phyloP scores from a whole-genome alignment of 2,113 vertebrate species.

The Tyrannus savana region DNA sequence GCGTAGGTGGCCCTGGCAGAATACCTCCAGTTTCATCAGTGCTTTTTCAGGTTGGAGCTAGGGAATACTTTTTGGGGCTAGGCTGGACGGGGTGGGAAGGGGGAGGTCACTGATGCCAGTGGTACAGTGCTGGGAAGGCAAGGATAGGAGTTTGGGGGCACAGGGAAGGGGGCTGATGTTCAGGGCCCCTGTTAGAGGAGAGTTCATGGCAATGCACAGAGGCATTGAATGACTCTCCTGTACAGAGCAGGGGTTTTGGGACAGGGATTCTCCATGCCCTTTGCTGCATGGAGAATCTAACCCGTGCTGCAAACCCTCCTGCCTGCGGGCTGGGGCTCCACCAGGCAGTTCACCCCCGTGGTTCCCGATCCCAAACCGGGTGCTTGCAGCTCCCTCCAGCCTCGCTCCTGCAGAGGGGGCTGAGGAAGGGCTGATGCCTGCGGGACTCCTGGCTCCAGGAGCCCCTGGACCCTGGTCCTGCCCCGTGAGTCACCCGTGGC shows the following conservation, averaged over 20 bases:
- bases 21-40: not conserved
- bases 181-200: not conserved
- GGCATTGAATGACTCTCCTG: not conserved
- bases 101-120: not conserved
- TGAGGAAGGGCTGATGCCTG: not conserved
- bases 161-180: not conserved
- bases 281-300: not conserved
- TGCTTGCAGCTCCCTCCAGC: not conserved
- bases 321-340: not conserved
- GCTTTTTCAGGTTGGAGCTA: not conserved
- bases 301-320: not conserved
- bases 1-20: not conserved
- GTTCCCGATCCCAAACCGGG: not conserved
- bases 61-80: not conserved
- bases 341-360: fast-evolving
- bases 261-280: not conserved
- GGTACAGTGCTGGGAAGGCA: not conserved
- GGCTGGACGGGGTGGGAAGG: not conserved
- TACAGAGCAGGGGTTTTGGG: fast-evolving
- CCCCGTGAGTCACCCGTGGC: not conserved
- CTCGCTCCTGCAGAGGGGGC: not conserved
- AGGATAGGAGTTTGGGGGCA: not conserved
- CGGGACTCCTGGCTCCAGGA: not conserved
- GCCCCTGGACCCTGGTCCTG: not conserved
- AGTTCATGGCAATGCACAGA: not conserved